A percentile compares a stretch with the other conserved stretches of the same genome.
Evolutionary conservation across 2,797 vertebrate species (phyloP).

Genomic region (Sardinella longiceps): DNA sequence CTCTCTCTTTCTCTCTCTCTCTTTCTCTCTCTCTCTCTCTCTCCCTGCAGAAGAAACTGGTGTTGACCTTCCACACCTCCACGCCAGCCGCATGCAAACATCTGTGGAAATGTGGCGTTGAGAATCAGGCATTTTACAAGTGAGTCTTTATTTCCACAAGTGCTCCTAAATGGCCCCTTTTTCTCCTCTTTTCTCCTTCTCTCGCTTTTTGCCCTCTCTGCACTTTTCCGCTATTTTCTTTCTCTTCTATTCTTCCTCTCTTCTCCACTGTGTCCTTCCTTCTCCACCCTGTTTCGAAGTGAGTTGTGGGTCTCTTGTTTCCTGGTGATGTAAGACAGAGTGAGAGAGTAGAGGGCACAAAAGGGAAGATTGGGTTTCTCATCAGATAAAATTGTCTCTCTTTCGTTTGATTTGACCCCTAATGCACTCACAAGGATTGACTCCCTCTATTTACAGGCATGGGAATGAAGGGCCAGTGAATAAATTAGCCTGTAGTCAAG

Average conservation of each 20-base stretch:
- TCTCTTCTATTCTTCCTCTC: neutral
- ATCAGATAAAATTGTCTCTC: neutral
- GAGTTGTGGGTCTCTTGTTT: constrained; percentile 2
- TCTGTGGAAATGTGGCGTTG: constrained; percentile 97
- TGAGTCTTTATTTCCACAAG: constrained; percentile 65
- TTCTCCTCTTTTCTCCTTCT: neutral
- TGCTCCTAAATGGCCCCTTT: neutral
- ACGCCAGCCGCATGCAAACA: constrained; percentile 98
- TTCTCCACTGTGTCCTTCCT: neutral
- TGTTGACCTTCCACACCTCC: constrained; percentile 95
- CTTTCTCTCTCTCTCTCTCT: constrained; percentile 41
- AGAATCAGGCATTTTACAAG: constrained; percentile 99
- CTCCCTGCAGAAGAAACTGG: constrained; percentile 89
- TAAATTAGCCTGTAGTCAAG: neutral
- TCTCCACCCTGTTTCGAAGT: neutral
- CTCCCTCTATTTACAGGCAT: too few species aligned
- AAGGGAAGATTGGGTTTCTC: neutral
- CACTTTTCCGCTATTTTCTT: neutral
- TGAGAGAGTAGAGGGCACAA: neutral
- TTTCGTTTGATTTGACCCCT: neutral
- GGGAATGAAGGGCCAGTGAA: too few species aligned
- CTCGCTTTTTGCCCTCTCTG: neutral
- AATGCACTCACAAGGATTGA: neutral
- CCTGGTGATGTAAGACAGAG: neutral
- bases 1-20: neutral